Evolutionary conservation across 2,113 vertebrate species (phyloP).

Genomic region (Dromaius novaehollandiae): DNA sequence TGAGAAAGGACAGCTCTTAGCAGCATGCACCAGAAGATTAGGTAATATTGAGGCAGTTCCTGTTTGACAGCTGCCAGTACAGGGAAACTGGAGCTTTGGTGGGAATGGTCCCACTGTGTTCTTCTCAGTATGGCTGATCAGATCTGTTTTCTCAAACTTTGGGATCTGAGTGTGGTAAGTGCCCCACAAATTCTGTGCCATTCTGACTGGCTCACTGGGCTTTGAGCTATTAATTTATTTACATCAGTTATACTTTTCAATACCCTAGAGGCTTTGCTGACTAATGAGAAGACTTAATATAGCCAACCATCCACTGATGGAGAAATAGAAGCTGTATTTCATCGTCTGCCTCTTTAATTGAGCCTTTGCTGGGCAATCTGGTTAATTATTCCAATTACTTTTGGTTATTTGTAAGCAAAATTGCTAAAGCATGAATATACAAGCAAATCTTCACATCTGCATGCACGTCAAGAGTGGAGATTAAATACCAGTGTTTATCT

Average conservation of each 20-base stretch:
- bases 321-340: conserved; percentile 42
- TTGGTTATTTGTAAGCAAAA: conserved; percentile 56
- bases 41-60: background rate
- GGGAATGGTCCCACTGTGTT: background rate
- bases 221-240: conserved; percentile 51
- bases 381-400: conserved; percentile 62
- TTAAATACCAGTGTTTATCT: conserved; percentile 26
- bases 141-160: background rate
- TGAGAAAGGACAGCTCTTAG: background rate
- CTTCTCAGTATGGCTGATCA: background rate
- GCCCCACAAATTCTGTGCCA: background rate
- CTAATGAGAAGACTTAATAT: conserved; percentile 46
- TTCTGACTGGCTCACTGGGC: background rate
- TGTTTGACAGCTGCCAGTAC: background rate
- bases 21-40: background rate
- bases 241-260: conserved; percentile 30
- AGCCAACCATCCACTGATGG: conserved; percentile 36
- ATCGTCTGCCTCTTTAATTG: conserved; percentile 36
- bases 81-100: background rate
- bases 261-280: conserved; percentile 56
- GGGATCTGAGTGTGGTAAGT: background rate
- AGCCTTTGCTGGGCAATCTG: conserved; percentile 44
- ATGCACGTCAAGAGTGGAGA: conserved; percentile 43
- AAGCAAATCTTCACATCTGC: conserved; percentile 58
- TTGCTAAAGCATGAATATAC: conserved; percentile 43